phyloP scores from a whole-genome alignment of 2,113 vertebrate species.

The Rissa tridactyla region DNA sequence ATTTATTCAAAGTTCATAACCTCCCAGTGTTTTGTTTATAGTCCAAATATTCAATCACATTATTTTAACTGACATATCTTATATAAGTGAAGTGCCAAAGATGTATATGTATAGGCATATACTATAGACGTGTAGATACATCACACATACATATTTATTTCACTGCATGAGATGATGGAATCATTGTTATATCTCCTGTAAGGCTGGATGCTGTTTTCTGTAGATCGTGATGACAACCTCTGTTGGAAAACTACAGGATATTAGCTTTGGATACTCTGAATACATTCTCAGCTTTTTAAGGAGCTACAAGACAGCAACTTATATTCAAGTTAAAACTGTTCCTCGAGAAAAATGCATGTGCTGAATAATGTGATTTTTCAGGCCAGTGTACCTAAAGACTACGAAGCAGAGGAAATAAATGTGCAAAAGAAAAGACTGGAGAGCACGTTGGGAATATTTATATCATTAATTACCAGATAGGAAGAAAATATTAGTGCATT shows the following conservation, averaged over 20 bases:
- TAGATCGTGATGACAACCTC: neutral
- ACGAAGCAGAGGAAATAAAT: neutral
- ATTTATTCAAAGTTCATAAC: neutral
- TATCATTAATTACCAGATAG: neutral
- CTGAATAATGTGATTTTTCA: neutral
- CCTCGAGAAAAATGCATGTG: neutral
- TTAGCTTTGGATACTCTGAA: neutral
- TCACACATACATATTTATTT: neutral
- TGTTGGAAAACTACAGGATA: slow-evolving; percentile 7
- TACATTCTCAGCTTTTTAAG: neutral
- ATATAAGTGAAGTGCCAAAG: neutral
- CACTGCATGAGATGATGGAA: neutral
- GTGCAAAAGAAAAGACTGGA: neutral
- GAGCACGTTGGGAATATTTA: neutral
- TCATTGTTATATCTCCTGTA: neutral
- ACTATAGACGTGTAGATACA: neutral
- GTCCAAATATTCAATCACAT: neutral
- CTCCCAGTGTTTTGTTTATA: neutral
- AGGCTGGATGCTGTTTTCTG: neutral
- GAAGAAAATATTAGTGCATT: neutral
- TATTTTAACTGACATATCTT: neutral
- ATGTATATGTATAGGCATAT: neutral
- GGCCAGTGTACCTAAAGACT: neutral
- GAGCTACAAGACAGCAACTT: neutral
- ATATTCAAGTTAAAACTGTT: neutral